phyloP scores from a whole-genome alignment of 2,113 vertebrate genomes.

The Saccopteryx bilineata region DNA sequence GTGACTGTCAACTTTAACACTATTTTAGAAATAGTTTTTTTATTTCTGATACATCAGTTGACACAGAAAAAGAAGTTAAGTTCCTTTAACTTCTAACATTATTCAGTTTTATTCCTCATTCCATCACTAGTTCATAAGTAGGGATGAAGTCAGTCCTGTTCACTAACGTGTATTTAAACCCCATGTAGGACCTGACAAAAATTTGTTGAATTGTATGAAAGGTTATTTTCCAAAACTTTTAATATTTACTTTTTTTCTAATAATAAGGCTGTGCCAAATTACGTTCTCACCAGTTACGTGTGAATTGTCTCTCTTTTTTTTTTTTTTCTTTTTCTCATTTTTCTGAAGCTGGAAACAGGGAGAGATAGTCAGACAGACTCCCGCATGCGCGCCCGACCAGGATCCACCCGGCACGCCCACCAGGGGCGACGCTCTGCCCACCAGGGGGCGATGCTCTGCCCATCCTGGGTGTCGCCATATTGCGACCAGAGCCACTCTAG shows the following conservation, averaged over 20 bases:
- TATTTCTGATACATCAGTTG: not conserved
- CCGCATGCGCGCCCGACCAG: too few species aligned
- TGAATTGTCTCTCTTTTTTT: slow-evolving; percentile 37
- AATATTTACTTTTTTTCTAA: not conserved
- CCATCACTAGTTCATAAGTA: not conserved
- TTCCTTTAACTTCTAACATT: slow-evolving; percentile 17
- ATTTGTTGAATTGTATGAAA: slow-evolving; percentile 53
- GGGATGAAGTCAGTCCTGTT: not conserved
- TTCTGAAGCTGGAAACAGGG: too few species aligned
- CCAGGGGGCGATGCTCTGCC: too few species aligned
- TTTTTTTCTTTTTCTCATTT: too few species aligned
- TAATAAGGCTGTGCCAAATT: not conserved
- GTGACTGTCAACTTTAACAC: not conserved
- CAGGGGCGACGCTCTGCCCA: too few species aligned
- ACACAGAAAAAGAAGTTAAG: slow-evolving; percentile 5
- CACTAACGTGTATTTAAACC: slow-evolving; percentile 15
- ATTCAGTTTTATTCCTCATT: not conserved
- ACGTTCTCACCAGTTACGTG: not conserved
- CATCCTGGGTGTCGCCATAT: too few species aligned
- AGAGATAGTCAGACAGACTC: too few species aligned
- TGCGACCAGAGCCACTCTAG: too few species aligned
- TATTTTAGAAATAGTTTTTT: slow-evolving; percentile 31
- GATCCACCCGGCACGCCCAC: too few species aligned
- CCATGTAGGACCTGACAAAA: not conserved
- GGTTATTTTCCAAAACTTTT: slow-evolving; percentile 47